Evolutionary conservation across 2,888 invertebrate species (phyloP), one percentile per base, ranked within the genome.

Genomic region (Cremastinae sp.): DNA sequence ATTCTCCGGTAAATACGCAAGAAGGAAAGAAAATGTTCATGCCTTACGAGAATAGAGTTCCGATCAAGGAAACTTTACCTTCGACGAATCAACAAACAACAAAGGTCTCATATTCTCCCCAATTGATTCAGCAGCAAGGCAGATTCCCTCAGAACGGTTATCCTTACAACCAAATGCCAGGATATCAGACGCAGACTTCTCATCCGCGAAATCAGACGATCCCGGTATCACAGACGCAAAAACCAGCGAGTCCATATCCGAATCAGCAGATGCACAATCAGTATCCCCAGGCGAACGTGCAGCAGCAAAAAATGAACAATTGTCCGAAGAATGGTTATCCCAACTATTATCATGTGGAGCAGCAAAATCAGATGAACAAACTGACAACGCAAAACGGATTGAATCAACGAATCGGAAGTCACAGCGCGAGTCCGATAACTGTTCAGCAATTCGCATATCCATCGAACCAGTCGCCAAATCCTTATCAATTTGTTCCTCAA

Each of bases 331-430:
- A 84, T 66, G 77, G 83, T 20, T 86, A 86, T 64, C 83, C 83
- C 22, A 83, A 83, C 9, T 88, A 89, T 62, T 87, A 89, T 75
- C 88, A 89, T 20, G 39, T 88, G 35, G 89, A 90, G 55, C 88
- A 90, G 69, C 88, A 90, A 65, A 90, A 90, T 79, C 89, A 89
- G 74, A 85, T 88, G 83, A 89, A 89, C 78, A 88, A 87, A 41
- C 90, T 90, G 74, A 77, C 86, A 12, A 82, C 85, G 3, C 89
- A 82, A 28, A 83, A 74, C 55, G 78, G 76, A 3, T 45, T 83
- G 12, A 85, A 83, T 70, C 88, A 88, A 71, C 84, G 89, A 41
- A 79, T 87, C 45, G 79, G 83, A 20, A 83, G 80, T 64, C 85
- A 86, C 62, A 85, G 84, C n/a, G 83, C 85, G 9, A 90, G 88